Conservation (phyloP, 1,140 invertebrate genomes). For the Pogonognathellus flavescens region DNA sequence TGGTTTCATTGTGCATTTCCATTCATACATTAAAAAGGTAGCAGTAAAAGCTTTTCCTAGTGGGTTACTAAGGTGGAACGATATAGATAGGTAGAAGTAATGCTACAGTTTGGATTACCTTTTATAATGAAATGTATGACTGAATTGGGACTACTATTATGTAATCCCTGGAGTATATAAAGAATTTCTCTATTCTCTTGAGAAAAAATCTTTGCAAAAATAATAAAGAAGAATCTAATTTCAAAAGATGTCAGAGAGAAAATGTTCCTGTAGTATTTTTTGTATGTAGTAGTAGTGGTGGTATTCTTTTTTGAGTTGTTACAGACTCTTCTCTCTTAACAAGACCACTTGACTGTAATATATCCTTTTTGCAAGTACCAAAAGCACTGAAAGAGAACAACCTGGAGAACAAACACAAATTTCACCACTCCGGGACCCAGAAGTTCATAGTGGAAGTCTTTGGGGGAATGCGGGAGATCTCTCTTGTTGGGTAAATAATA, state of each 20-base stretch:
- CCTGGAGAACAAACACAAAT: too few species aligned
- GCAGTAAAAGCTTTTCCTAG: background rate
- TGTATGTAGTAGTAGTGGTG: too few species aligned
- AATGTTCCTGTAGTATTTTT: background rate
- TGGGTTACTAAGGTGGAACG: too few species aligned
- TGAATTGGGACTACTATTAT: background rate
- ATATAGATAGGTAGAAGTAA: too few species aligned
- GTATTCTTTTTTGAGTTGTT: background rate
- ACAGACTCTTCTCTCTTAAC: background rate
- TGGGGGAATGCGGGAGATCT: too few species aligned
- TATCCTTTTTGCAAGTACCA: too few species aligned
- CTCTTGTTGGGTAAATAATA: too few species aligned
- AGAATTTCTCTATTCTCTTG: background rate
- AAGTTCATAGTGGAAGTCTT: too few species aligned
- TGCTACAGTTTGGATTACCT: background rate
- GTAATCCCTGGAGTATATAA: background rate
- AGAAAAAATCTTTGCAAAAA: background rate
- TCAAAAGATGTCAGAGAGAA: conserved; percentile 5
- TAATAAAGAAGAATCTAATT: conserved; percentile 1
- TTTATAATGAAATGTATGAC: too few species aligned
- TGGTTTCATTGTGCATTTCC: too few species aligned
- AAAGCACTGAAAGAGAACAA: background rate
- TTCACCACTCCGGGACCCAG: too few species aligned
- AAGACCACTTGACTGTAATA: background rate
- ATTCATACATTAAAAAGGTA: background rate